Percentiles rank a stretch among this genome's conserved stretches.
phyloP scores from a whole-genome alignment of 2,888 invertebrate species.

The Drosophila anomelani region DNA sequence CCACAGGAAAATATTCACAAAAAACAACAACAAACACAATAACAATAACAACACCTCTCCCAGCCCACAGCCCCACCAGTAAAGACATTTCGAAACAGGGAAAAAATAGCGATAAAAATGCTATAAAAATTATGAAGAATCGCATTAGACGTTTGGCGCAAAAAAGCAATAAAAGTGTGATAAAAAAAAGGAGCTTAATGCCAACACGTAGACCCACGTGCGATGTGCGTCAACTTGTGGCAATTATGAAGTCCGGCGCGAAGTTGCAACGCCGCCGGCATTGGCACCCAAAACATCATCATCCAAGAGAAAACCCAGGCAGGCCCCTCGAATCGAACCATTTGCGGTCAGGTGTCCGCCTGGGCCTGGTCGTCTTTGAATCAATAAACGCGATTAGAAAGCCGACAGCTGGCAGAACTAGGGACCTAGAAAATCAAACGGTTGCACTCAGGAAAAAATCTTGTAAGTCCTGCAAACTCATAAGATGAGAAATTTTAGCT shows the following conservation, averaged over 20 bases:
- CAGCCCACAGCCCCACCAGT: constrained; percentile 9
- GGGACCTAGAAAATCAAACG: constrained; percentile 16
- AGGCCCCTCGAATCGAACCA: constrained; percentile 33
- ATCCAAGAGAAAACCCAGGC: constrained; percentile 34
- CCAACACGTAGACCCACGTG: constrained; percentile 73
- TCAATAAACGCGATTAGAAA: constrained; percentile 78
- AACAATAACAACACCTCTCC: constrained; percentile 13
- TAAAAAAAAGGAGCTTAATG: constrained; percentile 55
- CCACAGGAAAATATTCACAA: constrained; percentile 2
- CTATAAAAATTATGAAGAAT: constrained; percentile 75
- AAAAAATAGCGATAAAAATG: constrained; percentile 54
- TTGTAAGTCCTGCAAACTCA: too few relatives aligned
- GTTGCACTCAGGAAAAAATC: neutral
- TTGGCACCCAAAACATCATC: constrained; percentile 64
- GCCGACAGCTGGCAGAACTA: constrained; percentile 38
- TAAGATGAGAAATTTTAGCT: neutral
- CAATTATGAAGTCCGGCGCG: constrained; percentile 74
- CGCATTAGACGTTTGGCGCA: constrained; percentile 46
- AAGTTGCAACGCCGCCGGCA: constrained; percentile 63
- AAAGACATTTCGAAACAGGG: constrained; percentile 58
- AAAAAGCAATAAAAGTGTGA: constrained; percentile 75
- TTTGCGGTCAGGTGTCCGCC: constrained; percentile 38
- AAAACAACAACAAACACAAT: neutral
- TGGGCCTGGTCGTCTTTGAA: constrained; percentile 69
- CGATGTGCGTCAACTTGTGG: constrained; percentile 77